These are phyloP conservation scores for Andrena haemorrhoa DNA, from an alignment of 2,888 invertebrate species.

Conservation along the genomic window DNA sequence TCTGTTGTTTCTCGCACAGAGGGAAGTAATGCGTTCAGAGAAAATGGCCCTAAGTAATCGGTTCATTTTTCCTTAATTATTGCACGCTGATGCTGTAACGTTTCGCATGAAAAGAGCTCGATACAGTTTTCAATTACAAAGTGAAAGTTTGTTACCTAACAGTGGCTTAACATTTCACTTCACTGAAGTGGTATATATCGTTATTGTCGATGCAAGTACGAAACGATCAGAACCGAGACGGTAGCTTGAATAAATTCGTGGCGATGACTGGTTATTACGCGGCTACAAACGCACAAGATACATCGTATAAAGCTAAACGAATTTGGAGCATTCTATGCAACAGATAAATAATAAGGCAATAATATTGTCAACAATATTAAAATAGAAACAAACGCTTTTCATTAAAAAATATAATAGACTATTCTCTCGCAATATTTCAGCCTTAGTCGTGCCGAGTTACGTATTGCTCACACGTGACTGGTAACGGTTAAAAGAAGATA, in stretches of 20 bases:
- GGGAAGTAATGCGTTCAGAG: too few relatives aligned
- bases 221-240: constrained; percentile 17
- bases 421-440: constrained; percentile 47
- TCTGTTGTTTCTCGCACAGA: background rate
- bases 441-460: constrained; percentile 45
- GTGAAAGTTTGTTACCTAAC: constrained; percentile 22
- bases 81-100: too few relatives aligned
- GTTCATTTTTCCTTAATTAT: too few relatives aligned
- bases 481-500: constrained; percentile 45
- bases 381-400: constrained; percentile 21
- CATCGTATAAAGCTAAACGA: constrained; percentile 11
- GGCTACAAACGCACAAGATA: constrained; percentile 35
- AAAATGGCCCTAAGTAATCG: too few relatives aligned
- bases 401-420: constrained; percentile 37
- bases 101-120: too few relatives aligned
- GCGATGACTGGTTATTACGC: constrained; percentile 35
- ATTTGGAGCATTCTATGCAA: constrained; percentile 31
- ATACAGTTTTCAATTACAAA: background rate
- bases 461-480: constrained; percentile 34
- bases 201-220: constrained; percentile 3
- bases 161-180: constrained; percentile 21
- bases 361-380: constrained; percentile 49
- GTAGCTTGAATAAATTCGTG: constrained; percentile 25
- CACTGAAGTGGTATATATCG: constrained; percentile 33
- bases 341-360: constrained; percentile 63